phyloP scores from a whole-genome alignment of 2,113 vertebrate genomes.

The Narcine bancroftii region DNA sequence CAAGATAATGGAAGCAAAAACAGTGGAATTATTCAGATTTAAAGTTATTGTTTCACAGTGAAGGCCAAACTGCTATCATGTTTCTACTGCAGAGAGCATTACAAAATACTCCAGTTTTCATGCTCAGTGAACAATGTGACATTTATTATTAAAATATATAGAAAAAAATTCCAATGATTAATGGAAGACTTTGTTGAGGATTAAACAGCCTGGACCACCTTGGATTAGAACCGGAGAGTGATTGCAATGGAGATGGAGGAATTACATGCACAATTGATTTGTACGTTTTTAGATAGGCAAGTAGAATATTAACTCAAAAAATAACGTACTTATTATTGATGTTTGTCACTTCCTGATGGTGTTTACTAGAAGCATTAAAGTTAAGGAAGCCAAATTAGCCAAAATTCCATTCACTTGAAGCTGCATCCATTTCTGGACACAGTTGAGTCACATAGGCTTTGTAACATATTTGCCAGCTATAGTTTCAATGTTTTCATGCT shows the following conservation, averaged over 20 bases:
- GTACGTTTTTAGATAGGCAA: not conserved
- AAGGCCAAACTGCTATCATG: not conserved
- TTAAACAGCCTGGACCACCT: not conserved
- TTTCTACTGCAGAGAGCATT: not conserved
- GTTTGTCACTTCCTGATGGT: constrained; percentile 9
- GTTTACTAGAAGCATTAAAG: not conserved
- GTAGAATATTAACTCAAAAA: not conserved
- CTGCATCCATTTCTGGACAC: not conserved
- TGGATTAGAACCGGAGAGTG: not conserved
- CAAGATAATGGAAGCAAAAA: not conserved
- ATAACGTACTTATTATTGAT: not conserved
- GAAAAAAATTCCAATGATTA: not conserved
- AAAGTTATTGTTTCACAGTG: not conserved
- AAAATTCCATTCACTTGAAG: not conserved
- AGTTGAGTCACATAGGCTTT: not conserved
- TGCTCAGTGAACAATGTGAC: not conserved
- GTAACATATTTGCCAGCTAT: not conserved
- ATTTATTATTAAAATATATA: not conserved
- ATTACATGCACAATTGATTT: not conserved
- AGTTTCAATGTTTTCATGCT: not conserved
- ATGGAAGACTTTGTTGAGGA: not conserved
- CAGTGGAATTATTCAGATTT: not conserved
- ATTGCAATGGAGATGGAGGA: not conserved
- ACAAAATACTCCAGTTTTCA: not conserved
- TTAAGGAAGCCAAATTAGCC: not conserved